Base-by-base conservation (phyloP, 2,113 vertebrate species). In the Nannobrachium achirus region DNA sequence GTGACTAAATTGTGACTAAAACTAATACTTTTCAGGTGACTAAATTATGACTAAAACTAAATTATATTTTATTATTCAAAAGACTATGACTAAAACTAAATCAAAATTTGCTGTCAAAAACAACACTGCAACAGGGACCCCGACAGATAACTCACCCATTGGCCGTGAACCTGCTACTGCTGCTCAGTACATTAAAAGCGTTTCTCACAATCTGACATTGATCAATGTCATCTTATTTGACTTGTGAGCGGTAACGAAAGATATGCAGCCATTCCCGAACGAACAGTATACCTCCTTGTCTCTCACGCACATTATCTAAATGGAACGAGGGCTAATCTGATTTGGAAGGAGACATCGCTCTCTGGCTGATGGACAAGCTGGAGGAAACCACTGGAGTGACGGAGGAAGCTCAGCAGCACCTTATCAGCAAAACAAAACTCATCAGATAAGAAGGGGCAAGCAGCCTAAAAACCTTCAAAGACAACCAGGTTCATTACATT, bases 251-350 rank as follows among this genome's bases (percentile, higher is more conserved):
- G 15, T 56, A 59, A 38, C 7, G 7, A 33, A 46, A 77, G 81
- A 80, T 66, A 72, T 6, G 49, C 10, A 58, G 7, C 33, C 1
- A 45, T 75, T 68, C 74, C 62, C 9, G 0, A 68, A 56, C 9
- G 0, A 68, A 56, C 60, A 41, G 51, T 33, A n/a, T n/a, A 56
- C 59, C 73, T 62, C 73, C 56, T 39, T 60, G 65, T 69, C 69
- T 69, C 69, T 39, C 15, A 69, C 48, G 14, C 10, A 66, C 48
- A 80, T 87, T 86, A 87, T 78, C 87, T 86, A 73, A 89, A 87
- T 83, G 71, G 69, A 73, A 66, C 58, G 25, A 10, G 1, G 14
- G 46, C 9, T 73, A 86, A 89, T 84, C 69, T 52, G 73, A 85
- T 89, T 86, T 64, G 69, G 58, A 75, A 69, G 20, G 68, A 76